These are phyloP conservation scores for Cossypha dichroa DNA, from an alignment of 2,797 vertebrate species.

Conservation along the genomic window DNA sequence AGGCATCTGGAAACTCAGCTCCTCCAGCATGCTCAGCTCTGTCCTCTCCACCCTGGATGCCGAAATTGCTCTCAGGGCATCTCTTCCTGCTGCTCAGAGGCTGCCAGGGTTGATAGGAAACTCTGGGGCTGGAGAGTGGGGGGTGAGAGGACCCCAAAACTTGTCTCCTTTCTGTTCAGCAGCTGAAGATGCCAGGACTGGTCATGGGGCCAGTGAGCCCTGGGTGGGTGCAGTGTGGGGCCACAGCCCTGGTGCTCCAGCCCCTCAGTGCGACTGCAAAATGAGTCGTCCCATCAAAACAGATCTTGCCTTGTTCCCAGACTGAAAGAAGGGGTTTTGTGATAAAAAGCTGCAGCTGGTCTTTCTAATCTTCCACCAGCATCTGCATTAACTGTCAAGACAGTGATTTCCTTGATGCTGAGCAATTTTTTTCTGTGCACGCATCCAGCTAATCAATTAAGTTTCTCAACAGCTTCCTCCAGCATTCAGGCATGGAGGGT, in stretches of 20 bases:
- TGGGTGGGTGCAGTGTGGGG: not conserved
- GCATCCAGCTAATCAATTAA: constrained; percentile 62
- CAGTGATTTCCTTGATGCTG: constrained; percentile 60
- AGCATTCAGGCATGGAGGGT: constrained; percentile 39
- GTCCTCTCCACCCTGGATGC: not conserved
- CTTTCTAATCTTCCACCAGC: not conserved
- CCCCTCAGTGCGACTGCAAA: not conserved
- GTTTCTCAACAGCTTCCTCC: constrained; percentile 64
- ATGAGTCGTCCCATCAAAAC: not conserved
- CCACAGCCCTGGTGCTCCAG: not conserved
- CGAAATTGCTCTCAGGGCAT: not conserved
- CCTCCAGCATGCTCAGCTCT: not conserved
- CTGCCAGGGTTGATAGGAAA: not conserved
- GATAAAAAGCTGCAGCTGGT: constrained; percentile 52
- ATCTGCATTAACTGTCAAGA: constrained; percentile 44
- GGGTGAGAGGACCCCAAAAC: not conserved
- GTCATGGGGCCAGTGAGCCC: not conserved
- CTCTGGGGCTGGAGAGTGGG: not conserved
- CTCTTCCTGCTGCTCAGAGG: not conserved
- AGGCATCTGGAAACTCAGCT: not conserved
- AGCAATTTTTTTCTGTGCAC: constrained; percentile 50
- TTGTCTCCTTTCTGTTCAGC: not conserved
- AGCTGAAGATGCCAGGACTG: not conserved
- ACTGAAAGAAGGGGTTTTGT: not conserved
- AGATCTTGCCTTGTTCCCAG: constrained; percentile 33